Evolutionary conservation across 2,113 vertebrate species (phyloP).

Genomic region (Misgurnus mizolepis): DNA sequence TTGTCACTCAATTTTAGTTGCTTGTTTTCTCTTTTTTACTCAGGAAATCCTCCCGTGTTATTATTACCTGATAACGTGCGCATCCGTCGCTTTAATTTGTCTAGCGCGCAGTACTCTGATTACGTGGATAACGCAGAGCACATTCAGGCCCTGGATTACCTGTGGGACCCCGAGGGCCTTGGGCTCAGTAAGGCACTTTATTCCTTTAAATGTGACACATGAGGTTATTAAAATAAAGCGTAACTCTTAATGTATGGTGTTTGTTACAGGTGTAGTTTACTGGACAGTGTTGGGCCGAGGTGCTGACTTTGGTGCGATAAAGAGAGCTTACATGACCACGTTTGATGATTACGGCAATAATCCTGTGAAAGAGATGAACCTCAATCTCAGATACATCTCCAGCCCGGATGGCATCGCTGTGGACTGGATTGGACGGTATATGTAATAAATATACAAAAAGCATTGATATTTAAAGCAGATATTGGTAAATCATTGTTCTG

Average conservation of each 20-base stretch:
- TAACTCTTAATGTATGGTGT: not conserved
- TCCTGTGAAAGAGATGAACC: constrained; percentile 83
- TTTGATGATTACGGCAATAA: constrained; percentile 91
- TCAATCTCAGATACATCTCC: constrained; percentile 88
- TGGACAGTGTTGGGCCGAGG: constrained; percentile 88
- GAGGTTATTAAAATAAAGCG: not conserved
- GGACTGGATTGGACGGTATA: constrained; percentile 96
- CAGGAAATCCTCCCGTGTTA: constrained; percentile 89
- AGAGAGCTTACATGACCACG: constrained; percentile 91
- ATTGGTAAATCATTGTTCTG: too few species aligned
- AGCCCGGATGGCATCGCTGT: constrained; percentile 92
- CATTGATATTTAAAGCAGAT: not conserved
- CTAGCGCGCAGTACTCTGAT: constrained; percentile 89
- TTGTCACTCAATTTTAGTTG: not conserved
- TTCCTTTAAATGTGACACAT: not conserved
- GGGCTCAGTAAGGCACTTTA: constrained; percentile 84
- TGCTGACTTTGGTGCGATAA: constrained; percentile 88
- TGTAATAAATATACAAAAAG: not conserved
- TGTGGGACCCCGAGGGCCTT: constrained; percentile 90
- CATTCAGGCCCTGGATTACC: constrained; percentile 92
- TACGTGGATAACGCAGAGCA: constrained; percentile 92
- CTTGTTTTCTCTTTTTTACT: not conserved
- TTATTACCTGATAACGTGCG: constrained; percentile 94
- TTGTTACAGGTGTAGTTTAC: constrained; percentile 86
- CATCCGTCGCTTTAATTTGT: constrained; percentile 91